Evolutionary conservation across 2,797 vertebrate species (phyloP).

Genomic region (Eleutherodactylus coqui): DNA sequence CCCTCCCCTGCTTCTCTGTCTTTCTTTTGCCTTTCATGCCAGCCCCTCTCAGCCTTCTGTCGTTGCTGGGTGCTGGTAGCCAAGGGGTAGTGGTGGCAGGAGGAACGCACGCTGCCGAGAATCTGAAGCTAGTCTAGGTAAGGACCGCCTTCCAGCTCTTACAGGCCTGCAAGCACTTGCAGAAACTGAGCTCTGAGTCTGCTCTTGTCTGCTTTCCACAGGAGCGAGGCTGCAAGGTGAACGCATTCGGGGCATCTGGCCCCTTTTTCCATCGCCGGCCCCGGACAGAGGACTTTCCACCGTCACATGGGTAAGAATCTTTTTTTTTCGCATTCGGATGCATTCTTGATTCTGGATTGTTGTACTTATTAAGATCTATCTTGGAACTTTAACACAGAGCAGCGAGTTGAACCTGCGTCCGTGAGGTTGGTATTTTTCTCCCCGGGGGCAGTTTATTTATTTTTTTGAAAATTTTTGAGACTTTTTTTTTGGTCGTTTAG

Average conservation of each 20-base stretch:
- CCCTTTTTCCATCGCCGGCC: slow-evolving; percentile 45
- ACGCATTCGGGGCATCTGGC: slow-evolving; percentile 58
- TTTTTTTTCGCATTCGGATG: neutral
- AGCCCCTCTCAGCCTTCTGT: slow-evolving; percentile 85
- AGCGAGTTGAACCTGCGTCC: neutral
- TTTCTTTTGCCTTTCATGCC: slow-evolving; percentile 70
- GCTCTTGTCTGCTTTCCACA: slow-evolving; percentile 76
- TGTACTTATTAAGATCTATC: neutral
- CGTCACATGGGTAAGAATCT: slow-evolving; percentile 7
- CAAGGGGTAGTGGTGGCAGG: slow-evolving; percentile 72
- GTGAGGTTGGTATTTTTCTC: neutral
- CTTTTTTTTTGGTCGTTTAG: neutral
- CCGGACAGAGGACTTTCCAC: neutral
- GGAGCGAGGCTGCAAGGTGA: slow-evolving; percentile 69
- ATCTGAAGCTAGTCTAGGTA: slow-evolving; percentile 73
- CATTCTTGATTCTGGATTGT: neutral
- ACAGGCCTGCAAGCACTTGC: slow-evolving; percentile 68
- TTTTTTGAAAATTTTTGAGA: neutral
- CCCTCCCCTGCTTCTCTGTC: slow-evolving; percentile 28
- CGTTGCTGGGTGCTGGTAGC: slow-evolving; percentile 82
- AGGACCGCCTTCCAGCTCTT: slow-evolving; percentile 70
- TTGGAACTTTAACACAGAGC: slow-evolving; percentile 11
- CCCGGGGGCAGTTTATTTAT: neutral
- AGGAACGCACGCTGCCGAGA: slow-evolving; percentile 71
- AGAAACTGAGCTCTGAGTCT: slow-evolving; percentile 67